These are phyloP conservation scores for Pseudopleuronectes americanus DNA, from an alignment of 2,797 vertebrate species.

Conservation along the genomic window DNA sequence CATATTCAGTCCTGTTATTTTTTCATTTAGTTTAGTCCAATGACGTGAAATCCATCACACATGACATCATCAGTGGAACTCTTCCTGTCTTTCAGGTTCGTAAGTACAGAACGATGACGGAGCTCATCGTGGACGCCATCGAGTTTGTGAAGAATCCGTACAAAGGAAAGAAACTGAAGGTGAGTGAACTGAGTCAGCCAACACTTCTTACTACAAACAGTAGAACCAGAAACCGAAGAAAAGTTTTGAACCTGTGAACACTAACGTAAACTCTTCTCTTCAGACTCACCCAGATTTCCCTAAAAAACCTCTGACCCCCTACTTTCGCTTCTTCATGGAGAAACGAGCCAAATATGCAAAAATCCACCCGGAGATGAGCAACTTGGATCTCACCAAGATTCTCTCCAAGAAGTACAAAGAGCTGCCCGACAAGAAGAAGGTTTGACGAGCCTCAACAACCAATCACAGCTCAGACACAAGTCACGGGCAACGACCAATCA, in stretches of 20 bases:
- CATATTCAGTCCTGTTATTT: too few species aligned
- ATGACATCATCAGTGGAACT: background rate
- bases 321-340: constrained; percentile 89
- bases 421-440: constrained; percentile 87
- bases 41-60: too few species aligned
- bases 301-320: constrained; percentile 86
- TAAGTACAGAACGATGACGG: constrained; percentile 86
- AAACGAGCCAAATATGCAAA: constrained; percentile 88
- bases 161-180: constrained; percentile 88
- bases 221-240: too few species aligned
- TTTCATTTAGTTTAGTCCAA: too few species aligned
- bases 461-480: background rate
- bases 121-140: constrained; percentile 83
- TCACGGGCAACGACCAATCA: background rate
- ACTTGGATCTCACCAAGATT: constrained; percentile 88
- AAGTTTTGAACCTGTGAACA: background rate
- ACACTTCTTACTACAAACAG: too few species aligned
- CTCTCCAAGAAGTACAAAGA: constrained; percentile 89
- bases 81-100: constrained; percentile 72
- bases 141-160: constrained; percentile 87
- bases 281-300: constrained; percentile 88
- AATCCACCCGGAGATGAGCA: constrained; percentile 89
- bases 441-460: background rate
- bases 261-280: background rate
- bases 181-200: constrained; percentile 33